Conservation (phyloP, 2,888 invertebrate genomes). For the Drosophila cyrtoloma region DNA sequence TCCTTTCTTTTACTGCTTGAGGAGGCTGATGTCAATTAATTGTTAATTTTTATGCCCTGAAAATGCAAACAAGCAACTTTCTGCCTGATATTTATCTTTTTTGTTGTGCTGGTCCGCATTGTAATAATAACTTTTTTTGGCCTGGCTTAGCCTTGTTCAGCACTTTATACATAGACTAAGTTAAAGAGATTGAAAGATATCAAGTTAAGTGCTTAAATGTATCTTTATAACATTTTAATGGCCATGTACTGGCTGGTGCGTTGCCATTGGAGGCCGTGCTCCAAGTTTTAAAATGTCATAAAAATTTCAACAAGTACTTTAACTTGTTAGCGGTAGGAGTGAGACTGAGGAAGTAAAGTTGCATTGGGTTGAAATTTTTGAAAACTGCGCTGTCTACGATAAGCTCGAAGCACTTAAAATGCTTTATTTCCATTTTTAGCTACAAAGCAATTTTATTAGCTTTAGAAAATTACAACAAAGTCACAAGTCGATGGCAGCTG, state of each 20-base stretch:
- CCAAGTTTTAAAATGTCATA: constrained; percentile 77
- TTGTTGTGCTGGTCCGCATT: constrained; percentile 29
- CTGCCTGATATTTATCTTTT: constrained; percentile 27
- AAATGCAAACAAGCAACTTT: constrained; percentile 53
- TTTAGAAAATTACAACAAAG: constrained; percentile 80
- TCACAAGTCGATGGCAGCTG: constrained; percentile 64
- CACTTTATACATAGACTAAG: constrained; percentile 54
- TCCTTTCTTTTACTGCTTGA: constrained; percentile 11
- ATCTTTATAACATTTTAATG: constrained; percentile 79
- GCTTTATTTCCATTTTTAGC: constrained; percentile 75
- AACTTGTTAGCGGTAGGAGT: constrained; percentile 44
- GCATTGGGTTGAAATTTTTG: constrained; percentile 61
- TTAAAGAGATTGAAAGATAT: constrained; percentile 70
- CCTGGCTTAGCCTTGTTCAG: constrained; percentile 35
- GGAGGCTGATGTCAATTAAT: constrained; percentile 51
- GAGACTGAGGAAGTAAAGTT: constrained; percentile 3
- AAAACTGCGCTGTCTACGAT: constrained; percentile 68
- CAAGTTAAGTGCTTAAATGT: constrained; percentile 76
- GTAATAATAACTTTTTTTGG: constrained; percentile 61
- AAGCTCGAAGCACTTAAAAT: constrained; percentile 76
- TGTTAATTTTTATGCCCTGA: constrained; percentile 57
- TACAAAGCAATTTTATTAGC: constrained; percentile 79
- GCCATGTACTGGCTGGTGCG: constrained; percentile 29
- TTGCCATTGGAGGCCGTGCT: constrained; percentile 33
- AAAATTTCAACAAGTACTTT: constrained; percentile 78